Percentiles rank a stretch among this genome's conserved stretches.
Evolutionary conservation across 1,140 invertebrate genomes (phyloP).

Genomic region (Drosophila sucinea): DNA sequence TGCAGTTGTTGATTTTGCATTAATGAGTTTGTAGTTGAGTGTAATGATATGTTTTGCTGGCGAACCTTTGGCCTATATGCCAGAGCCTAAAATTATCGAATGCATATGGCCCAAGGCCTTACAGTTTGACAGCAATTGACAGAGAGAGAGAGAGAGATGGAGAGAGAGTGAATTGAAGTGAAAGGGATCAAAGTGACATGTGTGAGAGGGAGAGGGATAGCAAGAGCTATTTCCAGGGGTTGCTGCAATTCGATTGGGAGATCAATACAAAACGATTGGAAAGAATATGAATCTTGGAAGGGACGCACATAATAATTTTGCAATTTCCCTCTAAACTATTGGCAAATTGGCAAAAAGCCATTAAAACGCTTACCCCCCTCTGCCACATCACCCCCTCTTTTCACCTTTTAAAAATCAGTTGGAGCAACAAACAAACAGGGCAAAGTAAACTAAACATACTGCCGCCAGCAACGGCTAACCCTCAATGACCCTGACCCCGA

Average conservation of each 20-base stretch:
- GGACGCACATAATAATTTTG: not conserved
- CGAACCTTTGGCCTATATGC: conserved; percentile 45
- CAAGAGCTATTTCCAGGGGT: conserved; percentile 57
- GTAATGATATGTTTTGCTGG: conserved; percentile 48
- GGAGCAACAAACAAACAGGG: conserved; percentile 49
- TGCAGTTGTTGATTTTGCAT: conserved; percentile 74
- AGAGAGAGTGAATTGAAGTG: conserved; percentile 40
- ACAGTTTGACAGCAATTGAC: conserved; percentile 53
- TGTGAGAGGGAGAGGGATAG: not conserved
- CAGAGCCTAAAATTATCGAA: conserved; percentile 50
- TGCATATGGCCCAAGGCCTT: conserved; percentile 19
- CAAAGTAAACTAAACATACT: conserved; percentile 54
- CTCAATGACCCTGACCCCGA: conserved; percentile 5
- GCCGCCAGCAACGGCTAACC: not conserved
- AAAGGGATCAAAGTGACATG: not conserved
- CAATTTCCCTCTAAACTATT: no score
- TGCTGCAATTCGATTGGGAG: conserved; percentile 69
- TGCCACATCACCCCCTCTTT: no score
- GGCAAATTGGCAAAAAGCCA: conserved; percentile 35
- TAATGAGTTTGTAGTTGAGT: conserved; percentile 76
- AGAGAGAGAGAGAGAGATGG: conserved; percentile 39
- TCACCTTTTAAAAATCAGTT: no score
- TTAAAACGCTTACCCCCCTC: conserved; percentile 35
- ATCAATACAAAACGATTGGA: conserved; percentile 65
- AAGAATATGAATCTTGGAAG: not conserved